Base-by-base conservation (phyloP, 2,797 vertebrate species). In the Champsocephalus esox region DNA sequence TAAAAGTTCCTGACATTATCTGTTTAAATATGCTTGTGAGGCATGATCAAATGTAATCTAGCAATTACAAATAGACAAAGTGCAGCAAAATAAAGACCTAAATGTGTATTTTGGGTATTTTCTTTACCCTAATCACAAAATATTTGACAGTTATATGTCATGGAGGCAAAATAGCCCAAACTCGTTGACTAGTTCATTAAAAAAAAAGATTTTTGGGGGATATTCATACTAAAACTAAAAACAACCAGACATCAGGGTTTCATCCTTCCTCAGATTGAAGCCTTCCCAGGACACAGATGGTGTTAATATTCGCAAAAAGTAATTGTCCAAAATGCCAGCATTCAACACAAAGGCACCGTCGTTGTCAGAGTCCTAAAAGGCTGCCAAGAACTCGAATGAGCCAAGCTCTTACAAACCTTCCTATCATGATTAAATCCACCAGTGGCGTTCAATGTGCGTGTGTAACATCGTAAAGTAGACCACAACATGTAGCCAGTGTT, bases 321-420 rank as follows among this genome's bases (percentile, higher is more conserved):
- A 41, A 76, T 59, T 73, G 66, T 80, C 56, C 75, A 70, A 85
- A 86, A 77, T 75, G 77, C 62, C 82, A 84, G 57, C 38, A 14
- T 44, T 48, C 77, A 32, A 67, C 55, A 88, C 75, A 80, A 77
- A 77, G 48, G 63, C 56, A 70, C 32, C 61, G 9, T 41, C 64
- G 0, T 46, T 77, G 64, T 83, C 54, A 32, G 34, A 74, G 68
- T 41, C 62, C 57, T 73, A 64, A 66, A 70, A 45, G 19, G 74
- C 66, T 78, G 81, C 80, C 74, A 87, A 70, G 67, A 72, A 54
- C 45, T 56, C 72, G 16, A 55, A 80, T 65, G 64, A 76, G 73
- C 21, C 21, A 21, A 21, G 21, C 21, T 21, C 21, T 21, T 21
- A 21, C 48, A 21, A 46, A 9, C 65, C 17, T 16, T 62, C 41